Evolutionary conservation across 2,113 vertebrate genomes (phyloP).

Genomic region (Gopherus flavomarginatus): DNA sequence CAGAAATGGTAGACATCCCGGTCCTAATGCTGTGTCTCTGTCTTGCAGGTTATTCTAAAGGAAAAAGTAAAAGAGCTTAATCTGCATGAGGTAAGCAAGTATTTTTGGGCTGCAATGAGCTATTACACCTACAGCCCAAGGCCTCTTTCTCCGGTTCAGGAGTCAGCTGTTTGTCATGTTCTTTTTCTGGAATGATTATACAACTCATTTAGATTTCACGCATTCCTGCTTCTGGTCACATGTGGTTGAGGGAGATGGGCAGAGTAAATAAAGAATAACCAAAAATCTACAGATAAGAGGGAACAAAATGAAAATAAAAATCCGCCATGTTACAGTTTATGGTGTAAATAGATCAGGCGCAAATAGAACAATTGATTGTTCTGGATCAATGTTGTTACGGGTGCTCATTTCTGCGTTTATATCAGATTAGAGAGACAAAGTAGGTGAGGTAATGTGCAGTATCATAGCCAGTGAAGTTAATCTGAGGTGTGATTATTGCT

Average conservation of each 20-base stretch:
- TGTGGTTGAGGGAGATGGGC: background rate
- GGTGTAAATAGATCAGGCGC: background rate
- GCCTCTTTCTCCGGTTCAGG: background rate
- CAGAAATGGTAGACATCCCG: background rate
- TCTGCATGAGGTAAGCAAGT: slow-evolving; percentile 91
- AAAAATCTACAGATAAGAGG: background rate
- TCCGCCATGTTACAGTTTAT: background rate
- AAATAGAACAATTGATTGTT: background rate
- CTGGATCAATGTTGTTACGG: background rate
- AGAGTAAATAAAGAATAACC: background rate
- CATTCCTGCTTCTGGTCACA: background rate
- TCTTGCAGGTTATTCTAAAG: slow-evolving; percentile 96
- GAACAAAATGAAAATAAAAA: background rate
- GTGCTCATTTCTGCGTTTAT: background rate
- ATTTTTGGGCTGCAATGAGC: background rate
- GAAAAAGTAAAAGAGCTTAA: slow-evolving; percentile 99
- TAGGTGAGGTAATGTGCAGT: background rate
- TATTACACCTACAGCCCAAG: background rate
- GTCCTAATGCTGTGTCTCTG: background rate
- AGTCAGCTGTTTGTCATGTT: background rate
- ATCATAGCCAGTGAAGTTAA: too few relatives aligned
- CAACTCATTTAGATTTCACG: background rate
- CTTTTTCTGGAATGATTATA: background rate
- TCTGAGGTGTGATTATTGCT: too few relatives aligned
- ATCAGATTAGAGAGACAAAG: background rate